Evolutionary conservation across 2,888 invertebrate species (phyloP).

Genomic region (Leptinotarsa juncta): DNA sequence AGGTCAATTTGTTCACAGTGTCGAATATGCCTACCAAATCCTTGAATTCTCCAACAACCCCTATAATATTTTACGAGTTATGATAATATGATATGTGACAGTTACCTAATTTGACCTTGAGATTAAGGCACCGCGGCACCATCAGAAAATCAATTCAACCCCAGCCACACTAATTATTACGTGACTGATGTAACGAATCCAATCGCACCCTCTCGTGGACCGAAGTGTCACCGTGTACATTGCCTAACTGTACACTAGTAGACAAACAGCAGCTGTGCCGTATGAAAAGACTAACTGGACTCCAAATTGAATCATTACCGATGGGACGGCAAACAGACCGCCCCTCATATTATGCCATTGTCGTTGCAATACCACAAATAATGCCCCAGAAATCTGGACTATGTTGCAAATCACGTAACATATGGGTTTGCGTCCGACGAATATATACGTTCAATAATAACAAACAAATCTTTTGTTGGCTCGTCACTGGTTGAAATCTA

Average conservation of each 20-base stretch:
- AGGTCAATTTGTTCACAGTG: too few relatives aligned
- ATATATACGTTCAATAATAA: slow-evolving; percentile 44
- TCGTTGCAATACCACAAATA: slow-evolving; percentile 57
- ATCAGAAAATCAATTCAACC: too few relatives aligned
- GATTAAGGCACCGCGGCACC: too few relatives aligned
- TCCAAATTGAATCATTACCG: slow-evolving; percentile 67
- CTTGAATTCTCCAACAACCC: too few relatives aligned
- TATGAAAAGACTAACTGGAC: slow-evolving; percentile 63
- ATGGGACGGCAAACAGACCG: slow-evolving; percentile 65
- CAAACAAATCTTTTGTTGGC: slow-evolving; percentile 43
- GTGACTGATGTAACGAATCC: neutral
- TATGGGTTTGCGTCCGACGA: slow-evolving; percentile 49
- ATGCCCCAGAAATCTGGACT: slow-evolving; percentile 46
- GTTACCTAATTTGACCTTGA: too few relatives aligned
- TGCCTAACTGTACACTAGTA: slow-evolving; percentile 41
- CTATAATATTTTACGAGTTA: too few relatives aligned
- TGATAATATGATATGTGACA: too few relatives aligned
- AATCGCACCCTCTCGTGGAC: neutral
- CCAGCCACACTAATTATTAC: slow-evolving; percentile 22
- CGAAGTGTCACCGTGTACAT: slow-evolving; percentile 5
- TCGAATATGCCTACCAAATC: too few relatives aligned
- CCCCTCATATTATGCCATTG: slow-evolving; percentile 62
- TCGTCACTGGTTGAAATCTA: slow-evolving; percentile 13
- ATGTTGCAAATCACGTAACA: slow-evolving; percentile 50
- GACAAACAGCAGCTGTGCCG: slow-evolving; percentile 63